phyloP scores from a whole-genome alignment of 2,888 invertebrate species.

The Sinhomidia bicolor region DNA sequence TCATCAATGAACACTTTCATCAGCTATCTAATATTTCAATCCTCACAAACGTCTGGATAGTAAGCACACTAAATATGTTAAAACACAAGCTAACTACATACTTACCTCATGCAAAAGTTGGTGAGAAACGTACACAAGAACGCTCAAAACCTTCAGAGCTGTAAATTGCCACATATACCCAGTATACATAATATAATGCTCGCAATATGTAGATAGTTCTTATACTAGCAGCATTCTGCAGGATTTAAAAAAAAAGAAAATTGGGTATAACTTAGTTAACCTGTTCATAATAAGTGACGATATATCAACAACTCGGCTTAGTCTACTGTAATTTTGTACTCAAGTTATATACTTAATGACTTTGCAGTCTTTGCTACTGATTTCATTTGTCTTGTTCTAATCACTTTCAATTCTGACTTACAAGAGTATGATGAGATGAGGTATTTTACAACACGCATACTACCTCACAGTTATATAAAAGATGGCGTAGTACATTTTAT shows the following conservation, averaged over 20 bases:
- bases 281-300: constrained; percentile 17
- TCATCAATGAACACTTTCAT: neutral
- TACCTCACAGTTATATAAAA: no score
- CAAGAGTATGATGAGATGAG: no score
- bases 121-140: no score
- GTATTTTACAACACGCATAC: no score
- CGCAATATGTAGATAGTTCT: neutral
- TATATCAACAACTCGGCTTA: constrained; percentile 16
- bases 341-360: constrained; percentile 22
- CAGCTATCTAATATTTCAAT: neutral
- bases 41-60: neutral
- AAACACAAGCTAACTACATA: neutral
- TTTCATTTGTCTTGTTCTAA: neutral
- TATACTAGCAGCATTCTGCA: neutral
- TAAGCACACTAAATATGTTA: neutral
- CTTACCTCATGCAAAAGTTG: neutral
- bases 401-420: no score
- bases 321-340: constrained; percentile 10
- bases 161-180: neutral
- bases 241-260: neutral
- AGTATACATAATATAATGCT: neutral
- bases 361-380: constrained; percentile 18
- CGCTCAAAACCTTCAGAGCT: neutral
- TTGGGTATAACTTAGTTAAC: no score
- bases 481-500: no score